Evolutionary conservation across 2,888 invertebrate genomes (phyloP).

Genomic region (Cinara cedri): DNA sequence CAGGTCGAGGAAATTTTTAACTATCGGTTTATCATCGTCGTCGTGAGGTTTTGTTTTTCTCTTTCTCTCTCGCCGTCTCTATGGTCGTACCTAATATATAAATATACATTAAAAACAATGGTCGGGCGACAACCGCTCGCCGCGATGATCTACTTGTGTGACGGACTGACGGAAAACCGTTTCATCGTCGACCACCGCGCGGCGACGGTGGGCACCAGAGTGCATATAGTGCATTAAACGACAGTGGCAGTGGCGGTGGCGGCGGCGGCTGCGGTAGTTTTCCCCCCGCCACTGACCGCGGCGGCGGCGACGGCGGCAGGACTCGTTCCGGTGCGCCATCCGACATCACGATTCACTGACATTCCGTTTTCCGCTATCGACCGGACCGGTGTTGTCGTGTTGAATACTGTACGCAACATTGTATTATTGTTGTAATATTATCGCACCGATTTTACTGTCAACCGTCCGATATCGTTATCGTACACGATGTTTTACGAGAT

Average conservation of each 20-base stretch:
- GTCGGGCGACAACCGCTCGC: slow-evolving; percentile 25
- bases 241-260: not conserved
- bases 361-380: slow-evolving; percentile 51
- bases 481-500: slow-evolving; percentile 59
- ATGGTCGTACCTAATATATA: no score
- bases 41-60: slow-evolving; percentile 17
- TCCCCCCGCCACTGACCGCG: slow-evolving; percentile 25
- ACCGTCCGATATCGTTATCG: not conserved
- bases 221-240: not conserved
- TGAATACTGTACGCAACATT: no score
- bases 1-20: slow-evolving; percentile 50
- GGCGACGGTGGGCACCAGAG: not conserved
- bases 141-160: slow-evolving; percentile 50
- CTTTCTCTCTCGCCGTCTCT: not conserved
- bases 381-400: slow-evolving; percentile 10
- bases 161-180: slow-evolving; percentile 39
- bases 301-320: not conserved
- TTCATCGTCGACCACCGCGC: slow-evolving; percentile 8
- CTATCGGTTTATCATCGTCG: slow-evolving; percentile 28
- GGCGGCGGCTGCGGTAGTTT: not conserved
- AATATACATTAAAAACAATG: slow-evolving; percentile 45
- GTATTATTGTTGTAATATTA: no score
- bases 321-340: slow-evolving; percentile 40
- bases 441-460: no score
- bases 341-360: not conserved